These are phyloP conservation scores for Dinocampus coccinellae DNA, from an alignment of 2,888 invertebrate species.

Conservation along the genomic window DNA sequence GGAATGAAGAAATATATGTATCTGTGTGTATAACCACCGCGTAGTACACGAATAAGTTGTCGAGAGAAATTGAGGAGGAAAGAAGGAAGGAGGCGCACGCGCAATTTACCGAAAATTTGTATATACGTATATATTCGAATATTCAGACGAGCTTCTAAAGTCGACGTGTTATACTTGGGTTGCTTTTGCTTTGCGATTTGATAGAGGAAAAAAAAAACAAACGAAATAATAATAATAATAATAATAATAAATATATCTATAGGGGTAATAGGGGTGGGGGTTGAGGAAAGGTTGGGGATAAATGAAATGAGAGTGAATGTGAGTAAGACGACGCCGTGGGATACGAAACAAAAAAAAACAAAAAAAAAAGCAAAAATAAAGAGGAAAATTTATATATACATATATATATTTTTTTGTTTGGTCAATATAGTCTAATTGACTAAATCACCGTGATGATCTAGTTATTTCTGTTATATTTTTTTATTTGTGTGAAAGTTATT, in stretches of 20 bases:
- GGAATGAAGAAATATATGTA: conserved; percentile 51
- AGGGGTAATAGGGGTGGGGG: too few relatives aligned
- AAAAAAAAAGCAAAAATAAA: neutral
- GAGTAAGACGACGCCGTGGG: neutral
- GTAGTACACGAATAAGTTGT: conserved; percentile 1
- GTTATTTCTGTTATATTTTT: neutral
- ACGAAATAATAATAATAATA: neutral
- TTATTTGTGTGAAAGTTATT: too few relatives aligned
- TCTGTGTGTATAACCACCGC: conserved; percentile 45
- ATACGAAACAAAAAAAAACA: neutral
- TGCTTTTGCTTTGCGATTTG: neutral
- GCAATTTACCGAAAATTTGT: conserved; percentile 39
- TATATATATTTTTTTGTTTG: too few relatives aligned
- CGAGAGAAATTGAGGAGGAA: too few relatives aligned
- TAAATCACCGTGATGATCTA: neutral
- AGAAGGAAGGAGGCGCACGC: conserved; percentile 44
- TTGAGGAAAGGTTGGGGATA: too few relatives aligned
- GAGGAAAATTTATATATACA: too few relatives aligned
- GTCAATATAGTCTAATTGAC: too few relatives aligned
- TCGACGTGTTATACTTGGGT: conserved; percentile 7
- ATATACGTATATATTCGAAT: conserved; percentile 29
- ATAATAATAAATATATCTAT: too few relatives aligned
- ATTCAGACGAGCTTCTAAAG: conserved; percentile 9
- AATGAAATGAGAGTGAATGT: neutral
- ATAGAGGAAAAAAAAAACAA: neutral